Evolutionary conservation across 2,113 vertebrate species (phyloP), one percentile per base, ranked within the genome.

Genomic region (Leptosomus discolor): DNA sequence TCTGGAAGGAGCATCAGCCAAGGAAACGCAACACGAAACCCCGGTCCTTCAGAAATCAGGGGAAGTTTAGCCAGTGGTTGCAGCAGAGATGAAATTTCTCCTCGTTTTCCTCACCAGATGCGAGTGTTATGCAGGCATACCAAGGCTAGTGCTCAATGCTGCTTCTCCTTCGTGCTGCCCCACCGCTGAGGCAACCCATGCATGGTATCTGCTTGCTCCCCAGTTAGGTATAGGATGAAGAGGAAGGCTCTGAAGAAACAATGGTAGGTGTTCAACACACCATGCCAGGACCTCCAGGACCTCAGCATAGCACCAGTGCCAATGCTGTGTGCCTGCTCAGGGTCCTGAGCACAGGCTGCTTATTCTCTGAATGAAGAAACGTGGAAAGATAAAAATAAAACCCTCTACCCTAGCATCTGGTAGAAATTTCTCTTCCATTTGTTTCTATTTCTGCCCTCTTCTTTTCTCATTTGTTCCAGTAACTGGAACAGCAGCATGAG

Each of bases 401-500:
- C 6, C 15, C 7, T 61, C 13, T 91, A n/a, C 17, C 51, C n/a
- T 68, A 81, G 90, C n/a, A 75, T 87, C 56, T 81, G 53, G 51
- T 74, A 63, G 85, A 90, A 92, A 81, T 92, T 75, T 85, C 46
- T 85, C 88, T 93, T 94, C 73, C 71, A 68, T 89, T 92, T 92
- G 19, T 94, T 95, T 88, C 97, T 89, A 71, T 89, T 96, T 93
- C 73, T 96, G 84, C 54, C 43, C 21, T 84, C 58, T 65, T 90
- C 57, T 80, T 27, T 32, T 92, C 58, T 88, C 57, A 85, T 94
- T 92, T 91, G 37, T 86, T 88, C 71, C 73, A 63, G 90, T 70
- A 92, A 91, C 85, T 46, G 93, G 93, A 96, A 88, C 67, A 94
- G 94, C 50, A 88, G 70, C 65, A 76, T 0, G 1, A 74, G 60